Conservation (phyloP, 1,140 invertebrate species). For the Frieseomelitta varia region DNA sequence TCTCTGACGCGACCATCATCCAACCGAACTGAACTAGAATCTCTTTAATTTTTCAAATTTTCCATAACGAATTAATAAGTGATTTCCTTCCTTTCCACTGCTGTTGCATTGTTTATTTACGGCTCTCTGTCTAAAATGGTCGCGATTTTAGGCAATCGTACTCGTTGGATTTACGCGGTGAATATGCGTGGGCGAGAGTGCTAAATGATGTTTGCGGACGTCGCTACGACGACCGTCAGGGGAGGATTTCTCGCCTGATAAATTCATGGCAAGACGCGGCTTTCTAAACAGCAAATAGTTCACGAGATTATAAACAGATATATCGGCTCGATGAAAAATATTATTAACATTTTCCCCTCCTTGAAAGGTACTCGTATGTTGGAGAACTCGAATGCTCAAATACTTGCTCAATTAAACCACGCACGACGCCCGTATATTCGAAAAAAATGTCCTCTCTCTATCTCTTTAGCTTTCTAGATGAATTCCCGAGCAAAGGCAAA, state of each 20-base stretch:
- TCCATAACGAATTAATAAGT: conserved; percentile 10
- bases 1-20: not conserved
- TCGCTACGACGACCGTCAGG: not conserved
- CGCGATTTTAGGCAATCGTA: not conserved
- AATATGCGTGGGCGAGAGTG: conserved; percentile 35
- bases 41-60: not conserved
- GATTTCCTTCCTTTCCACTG: not conserved
- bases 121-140: not conserved
- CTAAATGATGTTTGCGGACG: conserved; percentile 34
- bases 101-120: conserved; percentile 13
- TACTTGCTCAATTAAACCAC: conserved; percentile 22
- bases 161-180: not conserved
- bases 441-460: not conserved
- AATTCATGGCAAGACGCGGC: conserved; percentile 12
- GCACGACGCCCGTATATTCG: not conserved
- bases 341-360: not conserved
- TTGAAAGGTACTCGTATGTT: not conserved
- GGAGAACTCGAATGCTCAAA: not conserved
- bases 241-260: conserved; percentile 17
- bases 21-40: not conserved
- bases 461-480: conserved; percentile 2
- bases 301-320: not conserved
- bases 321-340: conserved; percentile 14
- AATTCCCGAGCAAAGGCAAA: conserved; percentile 5
- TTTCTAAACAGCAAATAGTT: conserved; percentile 5